Percentiles rank a stretch among this genome's conserved stretches.
These are phyloP conservation scores for Xanthorhoe spadicearia DNA, from an alignment of 2,888 invertebrate species.

Conservation along the genomic window DNA sequence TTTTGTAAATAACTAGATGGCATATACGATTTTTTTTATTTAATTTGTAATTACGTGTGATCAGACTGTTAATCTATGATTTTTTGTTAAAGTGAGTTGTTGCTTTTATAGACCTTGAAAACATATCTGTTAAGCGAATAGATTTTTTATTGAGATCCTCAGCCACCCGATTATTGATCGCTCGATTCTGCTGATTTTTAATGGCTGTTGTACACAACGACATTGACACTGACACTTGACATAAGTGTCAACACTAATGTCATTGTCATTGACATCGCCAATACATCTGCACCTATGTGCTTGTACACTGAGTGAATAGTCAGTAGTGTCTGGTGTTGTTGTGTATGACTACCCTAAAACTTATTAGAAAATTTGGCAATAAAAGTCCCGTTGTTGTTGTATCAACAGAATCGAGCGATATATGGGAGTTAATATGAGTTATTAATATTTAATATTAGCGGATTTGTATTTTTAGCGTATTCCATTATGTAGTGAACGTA, in stretches of 20 bases:
- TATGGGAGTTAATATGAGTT: slow-evolving; percentile 56
- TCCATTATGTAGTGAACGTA: slow-evolving; percentile 56
- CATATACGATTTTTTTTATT: slow-evolving; percentile 76
- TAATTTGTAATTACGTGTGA: slow-evolving; percentile 84
- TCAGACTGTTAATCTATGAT: slow-evolving; percentile 84
- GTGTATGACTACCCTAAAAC: neutral
- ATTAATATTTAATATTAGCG: slow-evolving; percentile 52
- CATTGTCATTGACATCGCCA: too few relatives aligned
- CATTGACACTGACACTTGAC: too few relatives aligned
- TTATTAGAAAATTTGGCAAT: neutral
- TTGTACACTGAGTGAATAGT: too few relatives aligned
- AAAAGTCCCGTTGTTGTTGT: neutral
- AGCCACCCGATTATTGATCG: neutral
- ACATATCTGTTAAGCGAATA: slow-evolving; percentile 76
- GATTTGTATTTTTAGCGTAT: slow-evolving; percentile 60
- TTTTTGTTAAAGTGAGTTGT: slow-evolving; percentile 82
- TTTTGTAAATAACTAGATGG: slow-evolving; percentile 83
- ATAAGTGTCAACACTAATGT: too few relatives aligned
- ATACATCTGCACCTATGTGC: too few relatives aligned
- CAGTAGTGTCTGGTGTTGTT: too few relatives aligned
- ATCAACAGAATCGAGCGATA: slow-evolving; percentile 10
- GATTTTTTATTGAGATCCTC: slow-evolving; percentile 54
- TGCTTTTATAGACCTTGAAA: slow-evolving; percentile 75
- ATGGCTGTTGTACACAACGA: too few relatives aligned
- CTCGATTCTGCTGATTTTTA: slow-evolving; percentile 4